Conservation (phyloP, 2,888 invertebrate species). For the Chrysotoxum bicinctum region DNA sequence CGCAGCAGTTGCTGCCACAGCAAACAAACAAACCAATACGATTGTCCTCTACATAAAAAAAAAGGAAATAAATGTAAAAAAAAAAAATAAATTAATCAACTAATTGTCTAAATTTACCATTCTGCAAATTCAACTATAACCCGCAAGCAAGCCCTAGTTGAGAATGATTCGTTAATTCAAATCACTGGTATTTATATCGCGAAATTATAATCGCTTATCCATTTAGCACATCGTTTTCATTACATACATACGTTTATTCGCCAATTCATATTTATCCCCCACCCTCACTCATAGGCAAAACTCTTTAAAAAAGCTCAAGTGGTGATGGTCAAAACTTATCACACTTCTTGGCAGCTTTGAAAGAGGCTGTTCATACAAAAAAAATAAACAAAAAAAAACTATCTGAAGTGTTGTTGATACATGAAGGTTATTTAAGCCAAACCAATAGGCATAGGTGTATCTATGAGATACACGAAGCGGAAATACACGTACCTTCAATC, state of each 20-base stretch:
- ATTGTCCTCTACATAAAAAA: slow-evolving; percentile 43
- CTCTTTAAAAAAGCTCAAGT: slow-evolving; percentile 4
- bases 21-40: slow-evolving; percentile 54
- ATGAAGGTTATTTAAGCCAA: slow-evolving; percentile 15
- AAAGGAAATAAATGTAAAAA: background rate
- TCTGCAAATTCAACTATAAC: slow-evolving; percentile 57
- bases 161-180: slow-evolving; percentile 48
- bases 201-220: slow-evolving; percentile 24
- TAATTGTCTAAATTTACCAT: slow-evolving; percentile 40
- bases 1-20: slow-evolving; percentile 44
- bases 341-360: slow-evolving; percentile 1
- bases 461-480: slow-evolving; percentile 8
- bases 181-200: slow-evolving; percentile 59
- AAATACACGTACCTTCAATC: slow-evolving; percentile 10
- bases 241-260: slow-evolving; percentile 9
- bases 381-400: background rate
- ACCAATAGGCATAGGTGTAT: slow-evolving; percentile 3
- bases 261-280: background rate
- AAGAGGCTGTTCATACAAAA: background rate
- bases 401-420: slow-evolving; percentile 24
- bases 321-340: slow-evolving; percentile 12
- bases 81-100: slow-evolving; percentile 21
- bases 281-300: background rate
- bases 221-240: slow-evolving; percentile 20
- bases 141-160: slow-evolving; percentile 60